Base-by-base conservation (phyloP, 2,797 vertebrate species). In the Peromyscus aztecus region DNA sequence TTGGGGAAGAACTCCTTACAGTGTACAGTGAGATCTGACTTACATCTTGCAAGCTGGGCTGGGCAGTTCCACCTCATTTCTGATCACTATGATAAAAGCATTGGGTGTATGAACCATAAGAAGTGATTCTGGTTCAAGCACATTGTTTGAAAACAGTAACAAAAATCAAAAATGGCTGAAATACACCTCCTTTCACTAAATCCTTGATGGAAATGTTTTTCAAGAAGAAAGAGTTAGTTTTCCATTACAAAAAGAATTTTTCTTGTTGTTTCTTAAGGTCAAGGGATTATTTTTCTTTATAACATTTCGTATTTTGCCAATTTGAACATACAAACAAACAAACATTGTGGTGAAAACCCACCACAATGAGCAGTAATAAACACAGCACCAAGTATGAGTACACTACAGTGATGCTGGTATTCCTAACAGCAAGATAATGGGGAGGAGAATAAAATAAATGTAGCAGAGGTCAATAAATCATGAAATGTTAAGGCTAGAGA, bases 71-170 rank as follows among this genome's bases (percentile, higher is more conserved):
- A 99, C 98, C 98, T 99, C 99, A 99, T 99, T 99, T 99, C 99
- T 99, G 99, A 99, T 99, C 99, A 99, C 99, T 99, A 99, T 99
- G 98, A 99, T 99, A 99, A 99, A 99, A 99, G 99, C 99, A 99
- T 99, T 98, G 99, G 99, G 99, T 99, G 98, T 99, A 99, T 99
- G 98, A 99, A 99, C 99, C 98, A 97, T 52, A 14, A 69, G 46
- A n/a, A 52, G 23, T 52, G 31, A 86, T 69, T 69, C 63, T 52
- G 12, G 46, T n/a, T 69, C 83, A 85, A 49, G 43, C 2, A 24
- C 21, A 67, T 23, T 85, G 83, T 67, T 69, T 52, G 46, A 27
- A 86, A 86, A 69, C 11, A 49, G 12, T 10, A 86, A 52, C 63
- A n/a, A 86, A 69, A 37, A 27, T 69, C 21, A 69, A 52, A 57